These are phyloP conservation scores for Corythornis madagascariensis DNA, from an alignment of 2,113 vertebrate species.

Conservation along the genomic window DNA sequence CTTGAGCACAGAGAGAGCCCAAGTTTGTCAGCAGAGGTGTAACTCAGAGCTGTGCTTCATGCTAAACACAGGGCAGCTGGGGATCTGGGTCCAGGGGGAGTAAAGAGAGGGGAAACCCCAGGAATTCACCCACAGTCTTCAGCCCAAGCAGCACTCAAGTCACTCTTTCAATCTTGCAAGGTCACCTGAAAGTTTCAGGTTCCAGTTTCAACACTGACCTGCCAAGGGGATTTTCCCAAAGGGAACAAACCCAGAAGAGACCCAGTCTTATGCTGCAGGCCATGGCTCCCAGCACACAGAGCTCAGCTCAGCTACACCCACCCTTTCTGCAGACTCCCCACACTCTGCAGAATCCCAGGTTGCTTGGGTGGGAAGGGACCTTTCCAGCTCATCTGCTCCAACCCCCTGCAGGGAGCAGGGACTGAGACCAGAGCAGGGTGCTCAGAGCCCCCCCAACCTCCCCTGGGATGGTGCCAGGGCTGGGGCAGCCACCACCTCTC, in stretches of 20 bases:
- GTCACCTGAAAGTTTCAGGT: neutral
- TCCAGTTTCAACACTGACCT: neutral
- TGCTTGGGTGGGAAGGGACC: neutral
- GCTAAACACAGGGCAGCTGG: neutral
- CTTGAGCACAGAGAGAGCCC: neutral
- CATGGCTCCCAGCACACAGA: neutral
- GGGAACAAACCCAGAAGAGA: neutral
- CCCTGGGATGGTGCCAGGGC: no score
- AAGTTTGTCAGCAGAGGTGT: neutral
- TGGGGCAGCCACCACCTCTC: no score
- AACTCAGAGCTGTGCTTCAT: neutral
- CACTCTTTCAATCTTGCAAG: neutral
- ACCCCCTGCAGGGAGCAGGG: neutral
- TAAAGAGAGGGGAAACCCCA: neutral
- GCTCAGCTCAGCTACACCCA: neutral
- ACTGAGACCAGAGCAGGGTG: neutral
- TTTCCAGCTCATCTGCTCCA: neutral
- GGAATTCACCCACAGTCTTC: neutral
- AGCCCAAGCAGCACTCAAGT: neutral
- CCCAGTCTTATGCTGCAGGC: rapidly evolving
- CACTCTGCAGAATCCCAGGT: rapidly evolving
- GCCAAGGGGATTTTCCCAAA: neutral
- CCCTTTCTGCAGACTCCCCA: neutral
- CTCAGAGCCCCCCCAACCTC: neutral
- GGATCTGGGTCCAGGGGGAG: neutral